Evolutionary conservation across 2,888 invertebrate species (phyloP).

Genomic region (Drosophila nr. fundita): DNA sequence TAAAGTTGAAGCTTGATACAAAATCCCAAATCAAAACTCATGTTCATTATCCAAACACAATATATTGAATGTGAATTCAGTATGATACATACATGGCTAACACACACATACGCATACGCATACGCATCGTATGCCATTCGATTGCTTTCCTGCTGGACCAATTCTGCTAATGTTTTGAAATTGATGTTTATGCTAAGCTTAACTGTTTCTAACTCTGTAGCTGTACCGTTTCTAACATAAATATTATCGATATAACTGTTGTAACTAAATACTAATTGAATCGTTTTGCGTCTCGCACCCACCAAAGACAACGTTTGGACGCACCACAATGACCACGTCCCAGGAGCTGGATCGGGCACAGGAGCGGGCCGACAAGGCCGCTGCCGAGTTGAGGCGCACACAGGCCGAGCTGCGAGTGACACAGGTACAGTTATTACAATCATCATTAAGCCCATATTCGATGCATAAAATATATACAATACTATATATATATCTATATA

Average conservation of each 20-base stretch:
- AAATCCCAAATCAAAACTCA: conserved; percentile 46
- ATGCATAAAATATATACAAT: conserved; percentile 19
- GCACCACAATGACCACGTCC: conserved; percentile 92
- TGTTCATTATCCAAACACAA: conserved; percentile 42
- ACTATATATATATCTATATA: conserved; percentile 42
- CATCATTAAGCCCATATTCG: conserved; percentile 27
- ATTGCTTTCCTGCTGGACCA: conserved; percentile 56
- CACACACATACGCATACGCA: conserved; percentile 42
- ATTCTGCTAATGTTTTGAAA: conserved; percentile 22
- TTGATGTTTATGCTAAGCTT: conserved; percentile 21
- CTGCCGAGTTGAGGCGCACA: conserved; percentile 93
- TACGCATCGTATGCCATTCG: conserved; percentile 41
- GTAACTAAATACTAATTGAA: conserved; percentile 64
- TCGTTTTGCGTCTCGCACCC: conserved; percentile 48
- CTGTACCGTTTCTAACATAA: conserved; percentile 24
- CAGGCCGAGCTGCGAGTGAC: conserved; percentile 96
- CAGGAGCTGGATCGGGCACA: conserved; percentile 93
- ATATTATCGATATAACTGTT: background rate
- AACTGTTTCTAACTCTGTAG: conserved; percentile 27
- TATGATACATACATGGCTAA: background rate
- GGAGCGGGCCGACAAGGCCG: conserved; percentile 93
- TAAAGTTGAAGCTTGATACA: conserved; percentile 22
- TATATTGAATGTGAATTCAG: background rate
- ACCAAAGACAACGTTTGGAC: conserved; percentile 89
- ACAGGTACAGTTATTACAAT: conserved; percentile 86